phyloP scores from a whole-genome alignment of 2,113 vertebrate species.

The Boulengeromyrus knoepffleri region DNA sequence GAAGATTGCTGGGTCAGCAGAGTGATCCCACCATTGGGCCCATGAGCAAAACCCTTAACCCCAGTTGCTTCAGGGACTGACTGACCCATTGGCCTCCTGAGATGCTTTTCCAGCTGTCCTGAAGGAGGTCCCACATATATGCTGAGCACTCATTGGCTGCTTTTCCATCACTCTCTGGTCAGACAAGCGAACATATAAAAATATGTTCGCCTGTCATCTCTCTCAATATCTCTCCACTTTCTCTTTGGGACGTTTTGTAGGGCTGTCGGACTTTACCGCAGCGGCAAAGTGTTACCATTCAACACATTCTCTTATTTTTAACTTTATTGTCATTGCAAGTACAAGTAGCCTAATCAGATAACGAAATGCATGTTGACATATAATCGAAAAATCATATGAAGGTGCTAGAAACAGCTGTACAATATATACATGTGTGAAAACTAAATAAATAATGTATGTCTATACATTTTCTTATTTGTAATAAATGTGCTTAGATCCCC shows the following conservation, averaged over 20 bases:
- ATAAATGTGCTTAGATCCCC: neutral
- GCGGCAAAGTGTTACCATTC: neutral
- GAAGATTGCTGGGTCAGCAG: neutral
- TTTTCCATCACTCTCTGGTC: neutral
- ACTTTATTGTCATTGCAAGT: neutral
- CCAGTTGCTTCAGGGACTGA: too few relatives aligned
- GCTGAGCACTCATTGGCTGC: neutral
- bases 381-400: neutral
- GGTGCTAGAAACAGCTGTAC: neutral
- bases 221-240: neutral
- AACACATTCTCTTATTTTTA: neutral
- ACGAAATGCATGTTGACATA: neutral
- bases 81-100: too few relatives aligned
- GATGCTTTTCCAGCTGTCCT: neutral
- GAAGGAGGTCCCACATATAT: neutral
- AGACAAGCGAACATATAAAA: too few relatives aligned
- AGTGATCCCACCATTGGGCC: neutral
- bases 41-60: too few relatives aligned
- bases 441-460: neutral
- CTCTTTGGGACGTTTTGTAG: neutral
- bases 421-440: neutral
- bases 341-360: neutral
- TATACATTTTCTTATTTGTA: neutral
- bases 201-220: neutral
- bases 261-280: neutral